phyloP scores from a whole-genome alignment of 2,888 invertebrate species.

The Acronicta leporina region DNA sequence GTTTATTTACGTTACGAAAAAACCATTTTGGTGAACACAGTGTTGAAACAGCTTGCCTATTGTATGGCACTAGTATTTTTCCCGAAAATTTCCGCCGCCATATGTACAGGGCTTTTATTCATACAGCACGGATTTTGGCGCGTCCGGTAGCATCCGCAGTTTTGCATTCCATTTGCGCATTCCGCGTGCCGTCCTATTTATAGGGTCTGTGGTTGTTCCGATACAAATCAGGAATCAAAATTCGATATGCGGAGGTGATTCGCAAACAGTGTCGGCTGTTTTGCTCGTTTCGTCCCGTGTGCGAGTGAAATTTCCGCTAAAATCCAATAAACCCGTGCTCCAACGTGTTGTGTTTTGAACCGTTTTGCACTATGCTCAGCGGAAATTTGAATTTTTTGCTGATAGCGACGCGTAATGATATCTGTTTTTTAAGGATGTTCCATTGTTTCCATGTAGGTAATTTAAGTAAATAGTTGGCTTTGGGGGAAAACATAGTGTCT shows the following conservation, averaged over 20 bases:
- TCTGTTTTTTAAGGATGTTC: slow-evolving; percentile 1
- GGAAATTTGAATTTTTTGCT: slow-evolving; percentile 61
- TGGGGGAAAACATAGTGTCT: slow-evolving; percentile 11
- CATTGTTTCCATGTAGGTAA: not conserved
- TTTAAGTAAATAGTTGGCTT: not conserved
- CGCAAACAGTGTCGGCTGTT: slow-evolving; percentile 72
- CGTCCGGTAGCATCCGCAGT: slow-evolving; percentile 64
- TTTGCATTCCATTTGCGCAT: slow-evolving; percentile 74
- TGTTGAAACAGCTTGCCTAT: slow-evolving; percentile 31
- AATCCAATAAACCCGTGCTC: slow-evolving; percentile 81
- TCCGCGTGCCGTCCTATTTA: slow-evolving; percentile 66
- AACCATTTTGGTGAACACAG: slow-evolving; percentile 17
- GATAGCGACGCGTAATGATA: slow-evolving; percentile 49
- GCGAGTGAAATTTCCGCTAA: slow-evolving; percentile 82
- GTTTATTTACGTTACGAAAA: slow-evolving; percentile 17
- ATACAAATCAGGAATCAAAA: slow-evolving; percentile 83
- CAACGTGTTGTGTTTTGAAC: slow-evolving; percentile 60
- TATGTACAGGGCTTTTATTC: slow-evolving; percentile 36
- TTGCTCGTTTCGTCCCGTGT: slow-evolving; percentile 70
- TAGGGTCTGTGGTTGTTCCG: slow-evolving; percentile 49
- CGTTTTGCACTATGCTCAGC: slow-evolving; percentile 51
- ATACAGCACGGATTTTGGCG: slow-evolving; percentile 38
- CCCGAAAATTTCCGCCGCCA: slow-evolving; percentile 24
- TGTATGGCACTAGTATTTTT: slow-evolving; percentile 36
- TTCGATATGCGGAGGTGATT: slow-evolving; percentile 80